Evolutionary conservation across 1,140 invertebrate species (phyloP).

Genomic region (Branchinecta lynchi): DNA sequence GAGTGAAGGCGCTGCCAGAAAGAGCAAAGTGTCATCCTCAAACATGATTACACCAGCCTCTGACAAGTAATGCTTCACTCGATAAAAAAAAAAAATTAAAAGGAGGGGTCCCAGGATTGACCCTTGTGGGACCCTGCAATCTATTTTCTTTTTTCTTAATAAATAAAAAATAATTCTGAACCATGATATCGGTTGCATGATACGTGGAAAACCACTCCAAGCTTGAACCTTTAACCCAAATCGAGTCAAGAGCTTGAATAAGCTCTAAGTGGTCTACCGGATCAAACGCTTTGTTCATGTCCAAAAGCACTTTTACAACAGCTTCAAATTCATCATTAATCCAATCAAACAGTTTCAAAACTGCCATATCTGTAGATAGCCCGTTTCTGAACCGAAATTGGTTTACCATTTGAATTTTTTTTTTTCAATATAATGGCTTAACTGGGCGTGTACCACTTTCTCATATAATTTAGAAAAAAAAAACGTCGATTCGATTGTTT

Average conservation of each 20-base stretch:
- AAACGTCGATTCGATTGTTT: not conserved
- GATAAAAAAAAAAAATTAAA: not conserved
- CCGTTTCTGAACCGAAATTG: not conserved
- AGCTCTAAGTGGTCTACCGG: not conserved
- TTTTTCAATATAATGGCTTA: not conserved
- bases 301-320: not conserved
- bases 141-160: slow-evolving; percentile 1
- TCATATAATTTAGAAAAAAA: slow-evolving; percentile 6
- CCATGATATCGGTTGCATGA: not conserved
- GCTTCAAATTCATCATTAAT: slow-evolving; percentile 7
- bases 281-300: not conserved
- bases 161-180: not conserved
- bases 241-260: slow-evolving; percentile 10
- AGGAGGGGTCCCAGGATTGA: slow-evolving; percentile 11
- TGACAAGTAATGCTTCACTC: not conserved
- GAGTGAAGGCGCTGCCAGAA: not conserved
- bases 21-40: slow-evolving; percentile 1
- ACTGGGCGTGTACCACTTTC: slow-evolving; percentile 5
- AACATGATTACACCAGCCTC: slow-evolving; percentile 4
- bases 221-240: not conserved
- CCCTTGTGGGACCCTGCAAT: not conserved
- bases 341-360: not conserved
- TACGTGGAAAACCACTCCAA: not conserved
- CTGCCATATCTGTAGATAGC: slow-evolving; percentile 6
- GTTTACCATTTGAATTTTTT: not conserved